Evolutionary conservation across 2,797 vertebrate species (phyloP).

Genomic region (Sebastes variabilis): DNA sequence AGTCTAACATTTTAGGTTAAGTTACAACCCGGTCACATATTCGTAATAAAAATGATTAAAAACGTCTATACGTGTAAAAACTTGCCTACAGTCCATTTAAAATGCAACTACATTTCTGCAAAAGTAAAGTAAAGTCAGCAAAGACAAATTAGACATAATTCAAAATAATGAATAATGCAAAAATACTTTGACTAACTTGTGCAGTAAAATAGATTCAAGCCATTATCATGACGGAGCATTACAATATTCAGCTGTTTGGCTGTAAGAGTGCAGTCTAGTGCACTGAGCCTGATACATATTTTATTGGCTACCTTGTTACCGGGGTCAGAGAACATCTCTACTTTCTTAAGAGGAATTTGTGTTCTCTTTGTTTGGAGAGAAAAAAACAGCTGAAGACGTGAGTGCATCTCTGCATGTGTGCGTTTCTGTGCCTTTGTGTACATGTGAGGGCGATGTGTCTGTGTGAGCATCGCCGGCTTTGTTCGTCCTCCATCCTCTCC

Average conservation of each 20-base stretch:
- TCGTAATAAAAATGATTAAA: too few relatives aligned
- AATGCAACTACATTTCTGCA: not conserved
- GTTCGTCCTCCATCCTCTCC: constrained; percentile 39
- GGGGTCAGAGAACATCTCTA: constrained; percentile 26
- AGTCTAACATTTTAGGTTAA: too few relatives aligned
- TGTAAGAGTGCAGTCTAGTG: not conserved
- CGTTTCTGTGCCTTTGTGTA: not conserved
- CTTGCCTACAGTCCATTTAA: not conserved
- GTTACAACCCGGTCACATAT: too few relatives aligned
- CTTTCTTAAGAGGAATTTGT: constrained; percentile 30
- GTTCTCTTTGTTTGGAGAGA: not conserved
- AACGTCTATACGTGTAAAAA: too few relatives aligned
- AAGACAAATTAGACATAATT: not conserved
- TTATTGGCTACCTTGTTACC: constrained; percentile 42
- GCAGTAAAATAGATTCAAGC: not conserved
- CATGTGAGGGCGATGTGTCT: not conserved
- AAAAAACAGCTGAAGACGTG: not conserved
- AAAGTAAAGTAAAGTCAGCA: not conserved
- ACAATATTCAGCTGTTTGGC: constrained; percentile 12
- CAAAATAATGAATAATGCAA: constrained; percentile 1
- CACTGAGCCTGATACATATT: constrained; percentile 35
- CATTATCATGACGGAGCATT: not conserved
- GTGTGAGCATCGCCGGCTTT: not conserved
- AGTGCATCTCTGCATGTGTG: not conserved
- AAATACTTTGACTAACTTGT: not conserved